Base-by-base conservation (phyloP, 2,888 invertebrate genomes). In the Cerastoderma edule region DNA sequence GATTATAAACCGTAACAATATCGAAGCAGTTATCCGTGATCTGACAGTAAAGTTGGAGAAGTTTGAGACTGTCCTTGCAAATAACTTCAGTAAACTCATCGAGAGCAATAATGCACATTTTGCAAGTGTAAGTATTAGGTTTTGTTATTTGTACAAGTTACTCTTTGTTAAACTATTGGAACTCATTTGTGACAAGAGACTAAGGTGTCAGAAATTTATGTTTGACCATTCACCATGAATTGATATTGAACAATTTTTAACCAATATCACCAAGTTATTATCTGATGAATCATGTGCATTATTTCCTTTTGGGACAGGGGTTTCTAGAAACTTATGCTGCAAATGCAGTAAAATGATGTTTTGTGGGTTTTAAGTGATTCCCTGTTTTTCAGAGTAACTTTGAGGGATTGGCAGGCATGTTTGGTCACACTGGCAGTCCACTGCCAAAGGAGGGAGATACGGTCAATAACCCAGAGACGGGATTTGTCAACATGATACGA, bases 401-500 rank as follows among this genome's bases (percentile, higher is more conserved):
- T 75, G 81, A 81, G 64, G 67, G 75, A 13, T 33, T 66, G 28
- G 65, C 73, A 33, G 48, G 57, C 13, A 46, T 30, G 19, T 63
- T 53, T 39, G 68, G 39, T 3, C 33, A 50, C 8, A 50, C 56
- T 16, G 65, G 67, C 28, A 67, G 71, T 24, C 76, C 74, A 28
- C 33, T 80, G 13, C 73, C 70, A 6, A 80, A 85, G 57, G 80
- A 70, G 13, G 66, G 72, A 0, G 87, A 87, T 64, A 78, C 84
- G 19, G 69, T 84, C 8, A 78, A 83, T 46, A 86, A 83, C 46
- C 87, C 96, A 3, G 96, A 96, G 91, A 94, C 95, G 33, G 95
- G 95, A 89, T 95, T 96, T 91, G 95, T 96, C 71, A 96, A 96
- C 93, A 95, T 96, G 94, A 92, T 96, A 46, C 93, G 96, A 78